Conservation (phyloP, 2,797 vertebrate species). For the Pangasius djambal region DNA sequence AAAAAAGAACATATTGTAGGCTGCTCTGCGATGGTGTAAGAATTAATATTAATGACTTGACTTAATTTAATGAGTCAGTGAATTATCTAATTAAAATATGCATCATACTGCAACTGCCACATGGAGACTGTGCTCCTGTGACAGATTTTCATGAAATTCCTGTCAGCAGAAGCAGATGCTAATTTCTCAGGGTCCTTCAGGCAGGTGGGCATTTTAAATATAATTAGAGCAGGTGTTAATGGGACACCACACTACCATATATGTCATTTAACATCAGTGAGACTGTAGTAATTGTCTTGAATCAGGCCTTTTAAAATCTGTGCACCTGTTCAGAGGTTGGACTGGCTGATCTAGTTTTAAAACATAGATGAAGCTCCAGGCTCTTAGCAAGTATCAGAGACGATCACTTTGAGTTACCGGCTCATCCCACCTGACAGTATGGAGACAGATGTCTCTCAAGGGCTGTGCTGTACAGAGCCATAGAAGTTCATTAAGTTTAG, state of each 20-base stretch:
- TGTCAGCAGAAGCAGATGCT: slow-evolving; percentile 22
- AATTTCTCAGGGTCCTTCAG: background rate
- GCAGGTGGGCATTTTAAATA: slow-evolving; percentile 23
- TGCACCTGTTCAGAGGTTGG: background rate
- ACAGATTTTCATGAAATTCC: slow-evolving; percentile 28
- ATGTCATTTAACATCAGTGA: background rate
- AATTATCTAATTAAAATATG: slow-evolving; percentile 23
- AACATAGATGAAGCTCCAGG: slow-evolving; percentile 7
- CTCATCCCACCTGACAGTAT: slow-evolving; percentile 27
- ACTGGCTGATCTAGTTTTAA: slow-evolving; percentile 16
- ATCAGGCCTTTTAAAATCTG: background rate
- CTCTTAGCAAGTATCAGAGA: slow-evolving; percentile 9
- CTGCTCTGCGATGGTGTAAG: background rate
- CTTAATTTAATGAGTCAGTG: slow-evolving; percentile 31
- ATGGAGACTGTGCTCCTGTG: background rate
- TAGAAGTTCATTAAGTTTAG: background rate
- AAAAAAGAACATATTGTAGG: background rate
- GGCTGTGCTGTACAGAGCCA: background rate
- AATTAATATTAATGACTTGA: slow-evolving; percentile 7
- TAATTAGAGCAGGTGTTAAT: slow-evolving; percentile 4
- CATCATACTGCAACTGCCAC: background rate
- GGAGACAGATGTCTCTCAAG: slow-evolving; percentile 49
- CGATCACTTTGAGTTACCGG: slow-evolving; percentile 28
- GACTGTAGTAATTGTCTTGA: no score
- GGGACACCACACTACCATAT: background rate